Conservation (phyloP, 2,797 vertebrate genomes). For the Hirundo rustica region DNA sequence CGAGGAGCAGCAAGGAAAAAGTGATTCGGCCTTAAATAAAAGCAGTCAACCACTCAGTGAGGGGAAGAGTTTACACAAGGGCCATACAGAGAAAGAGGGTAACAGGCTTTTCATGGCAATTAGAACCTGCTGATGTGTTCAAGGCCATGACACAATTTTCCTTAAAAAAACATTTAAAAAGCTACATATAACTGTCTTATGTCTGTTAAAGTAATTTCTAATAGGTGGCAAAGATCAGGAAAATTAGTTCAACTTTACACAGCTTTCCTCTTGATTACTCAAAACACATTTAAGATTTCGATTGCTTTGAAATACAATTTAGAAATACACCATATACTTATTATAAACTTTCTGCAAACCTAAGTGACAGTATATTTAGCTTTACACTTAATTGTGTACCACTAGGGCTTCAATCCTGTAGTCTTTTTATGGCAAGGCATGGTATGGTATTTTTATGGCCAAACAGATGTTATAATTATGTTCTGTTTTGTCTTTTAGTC, state of each 20-base stretch:
- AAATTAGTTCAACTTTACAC: neutral
- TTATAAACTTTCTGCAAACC: neutral
- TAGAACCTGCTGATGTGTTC: neutral
- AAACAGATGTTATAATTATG: neutral
- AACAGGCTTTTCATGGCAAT: neutral
- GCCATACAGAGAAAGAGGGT: neutral
- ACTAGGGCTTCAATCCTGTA: neutral
- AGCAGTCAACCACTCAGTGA: neutral
- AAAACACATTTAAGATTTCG: neutral
- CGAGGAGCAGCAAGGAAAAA: neutral
- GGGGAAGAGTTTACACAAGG: neutral
- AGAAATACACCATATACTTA: neutral
- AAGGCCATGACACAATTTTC: neutral
- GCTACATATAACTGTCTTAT: neutral
- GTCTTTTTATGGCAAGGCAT: neutral
- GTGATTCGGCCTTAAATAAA: neutral
- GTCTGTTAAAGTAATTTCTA: neutral
- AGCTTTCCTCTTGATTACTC: neutral
- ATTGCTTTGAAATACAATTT: neutral
- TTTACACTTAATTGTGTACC: neutral
- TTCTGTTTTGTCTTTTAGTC: neutral
- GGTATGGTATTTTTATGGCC: neutral
- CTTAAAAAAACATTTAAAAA: neutral
- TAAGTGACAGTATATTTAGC: neutral
- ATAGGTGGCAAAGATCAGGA: neutral